A percentile compares a stretch with the other conserved stretches of the same genome.
Conservation (phyloP, 2,888 invertebrate species). For the Tigriopus californicus region DNA sequence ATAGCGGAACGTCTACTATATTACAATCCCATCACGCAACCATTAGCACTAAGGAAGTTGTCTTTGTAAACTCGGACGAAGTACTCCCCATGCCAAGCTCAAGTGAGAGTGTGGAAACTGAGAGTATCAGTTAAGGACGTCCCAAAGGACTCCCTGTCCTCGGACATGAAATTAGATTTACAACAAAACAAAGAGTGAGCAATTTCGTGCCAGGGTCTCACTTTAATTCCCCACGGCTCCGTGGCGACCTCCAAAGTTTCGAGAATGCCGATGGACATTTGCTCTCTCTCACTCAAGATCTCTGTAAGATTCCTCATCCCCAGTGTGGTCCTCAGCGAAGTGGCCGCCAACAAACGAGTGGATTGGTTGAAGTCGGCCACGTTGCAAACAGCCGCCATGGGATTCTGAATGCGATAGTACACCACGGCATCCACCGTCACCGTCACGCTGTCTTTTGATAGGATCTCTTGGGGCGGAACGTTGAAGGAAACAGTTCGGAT, state of each 20-base stretch:
- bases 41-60: too few species aligned
- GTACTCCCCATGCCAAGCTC: too few species aligned
- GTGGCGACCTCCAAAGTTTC: neutral
- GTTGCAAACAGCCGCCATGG: constrained; percentile 12
- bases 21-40: too few species aligned
- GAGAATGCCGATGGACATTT: neutral
- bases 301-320: constrained; percentile 9
- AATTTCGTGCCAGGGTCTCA: neutral
- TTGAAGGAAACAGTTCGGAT: constrained; percentile 5
- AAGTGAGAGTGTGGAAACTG: too few species aligned
- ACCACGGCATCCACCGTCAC: constrained; percentile 10
- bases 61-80: too few species aligned
- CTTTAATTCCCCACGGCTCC: constrained; percentile 9
- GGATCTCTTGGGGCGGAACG: constrained; percentile 9
- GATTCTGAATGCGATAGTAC: constrained; percentile 1
- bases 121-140: too few species aligned
- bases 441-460: constrained; percentile 9
- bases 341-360: constrained; percentile 6
- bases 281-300: constrained; percentile 5
- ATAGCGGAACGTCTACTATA: too few species aligned
- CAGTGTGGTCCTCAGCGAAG: constrained; percentile 2
- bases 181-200: too few species aligned
- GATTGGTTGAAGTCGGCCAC: neutral
- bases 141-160: too few species aligned
- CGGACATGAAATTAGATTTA: too few species aligned